Evolutionary conservation across 2,113 vertebrate genomes (phyloP), one percentile per base, ranked within the genome.

Genomic region (Etheostoma spectabile): DNA sequence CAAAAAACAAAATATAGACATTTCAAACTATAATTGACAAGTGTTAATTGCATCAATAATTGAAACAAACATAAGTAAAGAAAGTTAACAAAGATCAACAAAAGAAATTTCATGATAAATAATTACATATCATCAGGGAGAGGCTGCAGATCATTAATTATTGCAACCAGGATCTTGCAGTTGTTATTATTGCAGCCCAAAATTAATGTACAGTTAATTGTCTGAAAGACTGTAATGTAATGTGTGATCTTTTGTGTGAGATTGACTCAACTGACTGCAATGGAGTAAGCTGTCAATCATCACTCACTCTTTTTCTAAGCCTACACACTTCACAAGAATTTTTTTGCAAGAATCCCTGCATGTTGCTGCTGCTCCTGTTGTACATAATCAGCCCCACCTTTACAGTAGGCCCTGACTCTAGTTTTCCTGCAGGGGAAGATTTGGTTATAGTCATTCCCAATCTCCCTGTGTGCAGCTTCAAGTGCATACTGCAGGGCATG

Each of bases 321-420:
- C n/a, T 30, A 2, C 30, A 22, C 30, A 66, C 22, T 35, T 22
- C 19, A 27, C 15, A 24, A 21, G 51, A n/a, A n/a, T n/a, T n/a
- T n/a, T n/a, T n/a, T n/a, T n/a, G 48, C 7, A 69, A 48, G 57
- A 45, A 61, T n/a, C 51, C 46, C n/a, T 73, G 56, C 61, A n/a
- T 49, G 10, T n/a, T 30, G 46, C 56, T 55, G 59, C 64, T 71
- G 27, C 62, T 48, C 4, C 22, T 45, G 14, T 6, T 45, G 33
- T 38, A 53, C 83, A 75, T 64, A 72, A 78, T 83, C 71, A 79
- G 10, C 35, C 7, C 33, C n/a, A 57, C 68, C 55, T 52, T 8
- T 2, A 11, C 38, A 42, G 38, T 42, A 69, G 74, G 56, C 78
- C 57, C 51, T 55, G 38, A 63, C 24, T 80, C 59, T 22, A 15